Conservation (phyloP, 2,888 invertebrate species). For the Pandemis cinnamomeana region DNA sequence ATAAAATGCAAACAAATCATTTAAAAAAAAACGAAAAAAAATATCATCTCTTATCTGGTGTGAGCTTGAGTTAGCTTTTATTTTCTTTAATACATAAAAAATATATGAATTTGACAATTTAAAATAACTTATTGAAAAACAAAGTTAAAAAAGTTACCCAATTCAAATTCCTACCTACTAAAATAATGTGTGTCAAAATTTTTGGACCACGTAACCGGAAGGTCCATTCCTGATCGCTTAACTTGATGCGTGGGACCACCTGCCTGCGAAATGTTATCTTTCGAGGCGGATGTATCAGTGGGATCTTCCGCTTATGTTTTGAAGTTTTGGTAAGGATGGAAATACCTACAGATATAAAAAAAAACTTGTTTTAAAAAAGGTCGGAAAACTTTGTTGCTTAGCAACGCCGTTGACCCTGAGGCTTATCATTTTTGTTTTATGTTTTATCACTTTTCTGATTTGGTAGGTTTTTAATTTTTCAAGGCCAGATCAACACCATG, state of each 20-base stretch:
- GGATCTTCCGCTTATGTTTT: slow-evolving; percentile 17
- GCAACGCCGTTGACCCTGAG: background rate
- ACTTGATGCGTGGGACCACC: slow-evolving; percentile 36
- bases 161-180: background rate
- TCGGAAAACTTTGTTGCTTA: background rate
- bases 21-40: too few relatives aligned
- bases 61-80: too few relatives aligned
- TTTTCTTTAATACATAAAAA: background rate
- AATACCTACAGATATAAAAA: background rate
- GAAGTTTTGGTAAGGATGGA: background rate
- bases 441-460: too few relatives aligned
- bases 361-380: background rate
- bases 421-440: too few relatives aligned
- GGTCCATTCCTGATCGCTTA: slow-evolving; percentile 19
- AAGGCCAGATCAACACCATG: too few relatives aligned
- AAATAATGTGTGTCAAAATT: background rate
- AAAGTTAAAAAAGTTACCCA: background rate
- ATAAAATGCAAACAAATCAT: too few relatives aligned
- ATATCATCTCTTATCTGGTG: too few relatives aligned
- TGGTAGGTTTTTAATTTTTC: too few relatives aligned
- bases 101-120: too few relatives aligned
- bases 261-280: slow-evolving; percentile 39
- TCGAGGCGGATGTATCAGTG: slow-evolving; percentile 10
- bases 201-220: slow-evolving; percentile 19
- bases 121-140: too few relatives aligned